Evolutionary conservation across 1,140 invertebrate species (phyloP).

Genomic region (Bombus breviceps): DNA sequence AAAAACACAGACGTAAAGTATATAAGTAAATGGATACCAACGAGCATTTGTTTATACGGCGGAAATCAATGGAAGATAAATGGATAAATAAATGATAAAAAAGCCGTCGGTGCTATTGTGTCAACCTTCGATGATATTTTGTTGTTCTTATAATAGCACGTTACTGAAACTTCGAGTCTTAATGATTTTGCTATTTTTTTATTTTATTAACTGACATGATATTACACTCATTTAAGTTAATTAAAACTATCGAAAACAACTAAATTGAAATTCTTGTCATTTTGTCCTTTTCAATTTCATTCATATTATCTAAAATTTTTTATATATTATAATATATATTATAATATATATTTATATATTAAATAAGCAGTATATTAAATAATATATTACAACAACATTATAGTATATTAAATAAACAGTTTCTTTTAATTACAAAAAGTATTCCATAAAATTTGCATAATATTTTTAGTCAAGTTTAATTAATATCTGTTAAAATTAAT

Average conservation of each 20-base stretch:
- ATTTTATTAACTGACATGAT: neutral
- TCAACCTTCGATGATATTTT: conserved; percentile 44
- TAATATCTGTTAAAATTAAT: neutral
- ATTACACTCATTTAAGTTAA: conserved; percentile 10
- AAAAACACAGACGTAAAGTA: conserved; percentile 45
- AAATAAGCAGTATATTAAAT: no score
- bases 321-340: no score
- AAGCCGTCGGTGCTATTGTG: conserved; percentile 46
- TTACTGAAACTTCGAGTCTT: neutral
- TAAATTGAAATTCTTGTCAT: conserved; percentile 15
- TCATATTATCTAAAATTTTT: neutral
- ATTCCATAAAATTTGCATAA: neutral
- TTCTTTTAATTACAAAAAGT: neutral
- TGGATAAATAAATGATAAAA: conserved; percentile 42
- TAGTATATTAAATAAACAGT: neutral
- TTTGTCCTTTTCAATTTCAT: conserved; percentile 2
- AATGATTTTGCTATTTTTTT: neutral
- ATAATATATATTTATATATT: no score
- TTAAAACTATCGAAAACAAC: neutral
- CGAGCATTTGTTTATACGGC: conserved; percentile 54
- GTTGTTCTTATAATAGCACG: neutral
- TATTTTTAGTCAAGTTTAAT: neutral
- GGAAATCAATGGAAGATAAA: conserved; percentile 43
- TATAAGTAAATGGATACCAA: conserved; percentile 49
- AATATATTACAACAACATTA: no score